Base-by-base conservation (phyloP, 2,113 vertebrate species). In the Saccopteryx leptura region DNA sequence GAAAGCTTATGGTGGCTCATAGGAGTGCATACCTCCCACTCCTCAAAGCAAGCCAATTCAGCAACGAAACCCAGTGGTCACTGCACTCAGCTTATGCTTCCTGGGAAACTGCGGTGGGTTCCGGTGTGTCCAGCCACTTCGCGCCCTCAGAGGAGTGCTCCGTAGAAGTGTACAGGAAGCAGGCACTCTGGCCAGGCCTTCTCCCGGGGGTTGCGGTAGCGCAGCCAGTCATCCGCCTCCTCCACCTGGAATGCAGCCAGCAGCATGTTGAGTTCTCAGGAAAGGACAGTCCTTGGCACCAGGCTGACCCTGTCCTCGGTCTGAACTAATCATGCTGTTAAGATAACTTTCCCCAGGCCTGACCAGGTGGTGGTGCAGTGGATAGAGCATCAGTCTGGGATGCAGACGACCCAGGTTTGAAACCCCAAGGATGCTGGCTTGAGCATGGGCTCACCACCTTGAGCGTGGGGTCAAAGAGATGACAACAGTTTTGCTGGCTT, bases 201-300 rank as follows among this genome's bases (percentile, higher is more conserved):
- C 97, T 99, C 99, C 99, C 99, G 99, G 15, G 99, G 99, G 31
- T 99, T 99, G 50, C 99, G 99, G 0, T 99, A 99, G 88, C 99
- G 99, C 48, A 99, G 98, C 99, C 99, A 99, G 97, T 99, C 99
- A 1, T 99, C 99, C 0, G 99, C 99, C 96, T 99, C 99, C 96
- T 99, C 99, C 65, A 99, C 98, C 99, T 99, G 56, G 1, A 56
- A 46, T 50, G 50, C 31, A n/a, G n/a, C 0, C n/a, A 3, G 18
- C 24, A 10, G 18, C 31, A 24, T 39, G 63, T 56, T 48, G 12
- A 4, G 13, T 7, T 19, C 10, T 13, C 28, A 21, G 14, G 9
- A 13, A 1, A 4, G 33, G 2, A n/a, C 0, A 7, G 26, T 14
- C 39, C 18, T 1, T 6, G 48, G 63, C 9, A 2, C 2, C 2